Conservation (phyloP, 2,113 vertebrate species). For the Daubentonia madagascariensis region DNA sequence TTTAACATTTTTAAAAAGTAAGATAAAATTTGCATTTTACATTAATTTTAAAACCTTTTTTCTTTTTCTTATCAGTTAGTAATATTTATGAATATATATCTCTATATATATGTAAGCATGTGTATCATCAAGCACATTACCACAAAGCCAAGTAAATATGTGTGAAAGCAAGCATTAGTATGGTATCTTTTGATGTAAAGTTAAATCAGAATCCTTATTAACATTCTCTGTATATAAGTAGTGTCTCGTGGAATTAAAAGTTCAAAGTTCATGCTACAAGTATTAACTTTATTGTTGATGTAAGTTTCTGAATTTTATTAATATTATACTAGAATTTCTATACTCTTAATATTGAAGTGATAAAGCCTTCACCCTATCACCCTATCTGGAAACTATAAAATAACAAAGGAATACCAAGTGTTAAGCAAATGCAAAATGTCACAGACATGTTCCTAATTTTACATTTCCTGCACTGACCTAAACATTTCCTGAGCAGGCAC, state of each 20-base stretch:
- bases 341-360: neutral
- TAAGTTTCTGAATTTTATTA: neutral
- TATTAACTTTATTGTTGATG: neutral
- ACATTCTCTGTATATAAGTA: neutral
- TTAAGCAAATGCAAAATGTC: neutral
- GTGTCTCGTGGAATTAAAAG: neutral
- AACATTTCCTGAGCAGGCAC: neutral
- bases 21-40: neutral
- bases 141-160: neutral
- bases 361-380: neutral
- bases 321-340: neutral
- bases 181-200: constrained; percentile 5
- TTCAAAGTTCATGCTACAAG: neutral
- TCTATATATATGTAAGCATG: neutral
- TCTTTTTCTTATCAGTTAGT: neutral
- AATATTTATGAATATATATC: neutral
- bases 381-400: neutral
- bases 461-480: neutral
- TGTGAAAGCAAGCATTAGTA: neutral
- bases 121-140: neutral
- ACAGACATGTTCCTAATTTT: neutral
- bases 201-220: constrained; percentile 29
- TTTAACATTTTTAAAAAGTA: neutral
- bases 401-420: neutral
- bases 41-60: neutral